phyloP scores from a whole-genome alignment of 2,797 vertebrate species.

The Acomys russatus region DNA sequence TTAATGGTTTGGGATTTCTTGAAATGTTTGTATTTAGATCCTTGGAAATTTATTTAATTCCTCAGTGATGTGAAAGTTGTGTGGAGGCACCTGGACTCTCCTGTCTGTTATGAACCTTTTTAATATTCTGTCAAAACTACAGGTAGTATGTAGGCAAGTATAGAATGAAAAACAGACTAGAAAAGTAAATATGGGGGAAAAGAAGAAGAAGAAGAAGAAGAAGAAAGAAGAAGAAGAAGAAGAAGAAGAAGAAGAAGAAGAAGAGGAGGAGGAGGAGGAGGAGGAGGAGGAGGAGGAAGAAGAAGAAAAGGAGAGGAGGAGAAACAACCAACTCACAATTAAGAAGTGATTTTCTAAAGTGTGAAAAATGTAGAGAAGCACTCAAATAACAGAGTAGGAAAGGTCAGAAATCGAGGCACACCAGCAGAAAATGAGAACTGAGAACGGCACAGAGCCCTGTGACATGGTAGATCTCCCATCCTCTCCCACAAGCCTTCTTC shows the following conservation, averaged over 20 bases:
- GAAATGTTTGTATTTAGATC: background rate
- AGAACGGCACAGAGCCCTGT: background rate
- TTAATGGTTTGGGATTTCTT: conserved; percentile 25
- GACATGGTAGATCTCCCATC: background rate
- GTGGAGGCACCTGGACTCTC: background rate
- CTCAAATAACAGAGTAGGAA: background rate
- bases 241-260: too few relatives aligned
- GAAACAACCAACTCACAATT: background rate
- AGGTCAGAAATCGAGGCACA: background rate
- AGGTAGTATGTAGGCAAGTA: background rate
- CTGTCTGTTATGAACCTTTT: background rate
- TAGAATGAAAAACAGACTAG: background rate
- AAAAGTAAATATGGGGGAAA: background rate
- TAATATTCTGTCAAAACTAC: background rate
- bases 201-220: too few relatives aligned
- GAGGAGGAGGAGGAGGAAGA: background rate
- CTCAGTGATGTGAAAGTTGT: background rate
- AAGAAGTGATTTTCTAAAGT: conserved; percentile 9
- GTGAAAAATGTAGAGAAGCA: background rate
- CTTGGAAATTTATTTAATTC: conserved; percentile 16
- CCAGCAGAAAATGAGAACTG: background rate
- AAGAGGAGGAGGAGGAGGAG: too few relatives aligned
- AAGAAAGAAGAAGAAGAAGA: too few relatives aligned
- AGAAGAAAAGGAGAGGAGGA: background rate
- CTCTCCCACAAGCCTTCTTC: background rate